A percentile compares a stretch with the other conserved stretches of the same genome.
phyloP scores from a whole-genome alignment of 1,140 invertebrate genomes.

The Radopholus similis region DNA sequence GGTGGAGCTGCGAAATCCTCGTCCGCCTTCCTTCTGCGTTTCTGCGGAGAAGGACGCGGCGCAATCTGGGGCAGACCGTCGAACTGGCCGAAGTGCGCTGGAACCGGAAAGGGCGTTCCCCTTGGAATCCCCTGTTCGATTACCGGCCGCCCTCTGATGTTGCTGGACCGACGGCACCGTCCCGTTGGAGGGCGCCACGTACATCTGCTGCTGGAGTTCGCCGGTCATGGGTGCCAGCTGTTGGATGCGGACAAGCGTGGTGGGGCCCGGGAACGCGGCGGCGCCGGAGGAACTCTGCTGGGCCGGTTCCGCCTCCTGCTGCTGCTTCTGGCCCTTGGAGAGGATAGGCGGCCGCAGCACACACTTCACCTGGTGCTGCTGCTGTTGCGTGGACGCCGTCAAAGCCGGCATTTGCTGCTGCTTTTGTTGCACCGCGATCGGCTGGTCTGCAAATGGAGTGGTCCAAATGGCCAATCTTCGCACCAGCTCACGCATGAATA shows the following conservation, averaged over 20 bases:
- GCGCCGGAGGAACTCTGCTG: no score
- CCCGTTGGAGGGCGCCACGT: no score
- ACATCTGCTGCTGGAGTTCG: no score
- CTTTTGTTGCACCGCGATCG: background rate
- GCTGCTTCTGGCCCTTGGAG: background rate
- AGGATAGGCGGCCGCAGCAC: background rate
- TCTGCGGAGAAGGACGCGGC: background rate
- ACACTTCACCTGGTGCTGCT: conserved; percentile 24
- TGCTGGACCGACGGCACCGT: no score
- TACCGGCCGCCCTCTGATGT: no score
- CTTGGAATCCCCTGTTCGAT: no score
- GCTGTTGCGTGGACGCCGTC: conserved; percentile 6
- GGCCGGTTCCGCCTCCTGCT: no score
- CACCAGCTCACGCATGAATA: background rate
- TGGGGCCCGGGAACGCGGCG: no score
- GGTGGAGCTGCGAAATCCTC: no score
- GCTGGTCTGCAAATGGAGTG: background rate
- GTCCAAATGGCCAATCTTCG: background rate
- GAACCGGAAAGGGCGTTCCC: background rate
- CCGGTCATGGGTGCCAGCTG: no score
- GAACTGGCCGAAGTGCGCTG: background rate
- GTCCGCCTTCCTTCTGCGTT: background rate
- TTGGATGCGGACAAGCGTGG: no score
- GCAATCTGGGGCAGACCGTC: background rate
- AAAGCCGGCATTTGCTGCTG: conserved; percentile 31